Conservation (phyloP, 1,140 invertebrate genomes). For the Belonocnema kinseyi region DNA sequence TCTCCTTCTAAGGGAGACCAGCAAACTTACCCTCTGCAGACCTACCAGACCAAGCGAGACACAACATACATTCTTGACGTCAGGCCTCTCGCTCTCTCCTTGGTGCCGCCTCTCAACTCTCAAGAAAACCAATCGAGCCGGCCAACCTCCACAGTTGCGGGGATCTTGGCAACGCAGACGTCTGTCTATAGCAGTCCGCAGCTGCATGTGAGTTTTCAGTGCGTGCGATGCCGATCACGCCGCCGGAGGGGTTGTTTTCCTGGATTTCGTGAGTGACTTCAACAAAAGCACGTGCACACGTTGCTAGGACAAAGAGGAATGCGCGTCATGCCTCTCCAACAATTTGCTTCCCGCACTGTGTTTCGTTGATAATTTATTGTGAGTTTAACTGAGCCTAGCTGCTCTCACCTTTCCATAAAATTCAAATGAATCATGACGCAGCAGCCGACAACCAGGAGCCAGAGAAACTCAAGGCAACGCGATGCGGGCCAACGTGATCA, state of each 20-base stretch:
- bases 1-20: background rate
- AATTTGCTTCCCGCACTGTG: background rate
- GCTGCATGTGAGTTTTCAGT: background rate
- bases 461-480: background rate
- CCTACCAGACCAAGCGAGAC: constrained; percentile 4
- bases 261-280: background rate
- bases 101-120: constrained; percentile 20
- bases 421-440: constrained; percentile 27
- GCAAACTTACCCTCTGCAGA: background rate
- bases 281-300: background rate
- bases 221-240: constrained; percentile 14
- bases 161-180: constrained; percentile 8
- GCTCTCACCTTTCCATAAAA: constrained; percentile 16
- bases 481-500: background rate
- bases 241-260: background rate
- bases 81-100: background rate
- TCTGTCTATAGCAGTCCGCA: constrained; percentile 15
- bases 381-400: background rate
- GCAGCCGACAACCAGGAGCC: constrained; percentile 5
- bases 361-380: too few relatives aligned
- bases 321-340: background rate
- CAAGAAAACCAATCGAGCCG: constrained; percentile 19
- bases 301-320: background rate
- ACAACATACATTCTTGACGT: background rate
- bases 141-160: constrained; percentile 6